Conservation (phyloP, 1,140 invertebrate species). For the Conus betulinus region DNA sequence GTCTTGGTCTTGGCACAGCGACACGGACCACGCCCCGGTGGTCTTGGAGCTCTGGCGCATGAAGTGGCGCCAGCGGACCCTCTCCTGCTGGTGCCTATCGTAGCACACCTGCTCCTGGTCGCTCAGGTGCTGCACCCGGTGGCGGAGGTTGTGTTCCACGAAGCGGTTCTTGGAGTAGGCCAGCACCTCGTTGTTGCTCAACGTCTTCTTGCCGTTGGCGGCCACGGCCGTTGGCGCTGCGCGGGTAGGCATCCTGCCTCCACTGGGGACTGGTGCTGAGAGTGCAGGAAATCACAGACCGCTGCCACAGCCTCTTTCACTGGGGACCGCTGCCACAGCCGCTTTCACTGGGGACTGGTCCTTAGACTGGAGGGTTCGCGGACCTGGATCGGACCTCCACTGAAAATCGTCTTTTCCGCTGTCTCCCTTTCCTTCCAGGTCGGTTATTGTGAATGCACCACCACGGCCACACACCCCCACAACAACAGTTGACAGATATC, state of each 20-base stretch:
- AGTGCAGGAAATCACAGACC: too few relatives aligned
- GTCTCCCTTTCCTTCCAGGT: too few relatives aligned
- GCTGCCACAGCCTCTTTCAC: too few relatives aligned
- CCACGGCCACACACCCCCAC: too few relatives aligned
- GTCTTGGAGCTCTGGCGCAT: not conserved
- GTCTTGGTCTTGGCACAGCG: not conserved
- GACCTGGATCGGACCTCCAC: too few relatives aligned
- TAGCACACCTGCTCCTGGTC: not conserved
- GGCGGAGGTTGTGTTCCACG: constrained; percentile 7
- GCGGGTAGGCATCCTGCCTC: not conserved
- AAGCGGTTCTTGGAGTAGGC: constrained; percentile 35
- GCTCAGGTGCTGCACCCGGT: not conserved
- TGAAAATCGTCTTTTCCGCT: too few relatives aligned
- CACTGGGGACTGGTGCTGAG: not conserved
- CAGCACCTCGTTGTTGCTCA: constrained; percentile 25
- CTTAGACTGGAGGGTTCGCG: too few relatives aligned
- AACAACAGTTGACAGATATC: too few relatives aligned
- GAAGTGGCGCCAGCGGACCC: constrained; percentile 9
- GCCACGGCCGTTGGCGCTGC: not conserved
- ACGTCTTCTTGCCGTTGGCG: constrained; percentile 2
- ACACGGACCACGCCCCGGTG: not conserved
- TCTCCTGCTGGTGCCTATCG: constrained; percentile 30
- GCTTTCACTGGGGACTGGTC: too few relatives aligned
- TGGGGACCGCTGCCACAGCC: too few relatives aligned
- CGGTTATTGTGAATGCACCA: too few relatives aligned